A percentile compares a stretch with the other conserved stretches of the same genome.
Evolutionary conservation across 2,797 vertebrate genomes (phyloP).

Genomic region (Erethizon dorsatum): DNA sequence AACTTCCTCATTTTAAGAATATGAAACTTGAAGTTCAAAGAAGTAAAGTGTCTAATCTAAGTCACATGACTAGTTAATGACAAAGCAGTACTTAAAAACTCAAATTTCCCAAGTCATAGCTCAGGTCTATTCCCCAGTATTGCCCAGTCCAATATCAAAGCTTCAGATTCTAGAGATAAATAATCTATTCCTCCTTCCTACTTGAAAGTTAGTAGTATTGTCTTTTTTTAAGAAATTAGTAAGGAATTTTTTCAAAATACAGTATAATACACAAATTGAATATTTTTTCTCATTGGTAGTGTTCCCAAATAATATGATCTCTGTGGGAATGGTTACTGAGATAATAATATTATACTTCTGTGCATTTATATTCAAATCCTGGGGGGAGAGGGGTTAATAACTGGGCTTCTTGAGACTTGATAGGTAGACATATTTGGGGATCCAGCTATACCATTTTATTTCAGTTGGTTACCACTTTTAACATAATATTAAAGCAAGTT

Average conservation of each 20-base stretch:
- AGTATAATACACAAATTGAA: conserved; percentile 36
- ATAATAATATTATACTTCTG: conserved; percentile 52
- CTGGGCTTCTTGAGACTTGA: conserved; percentile 45
- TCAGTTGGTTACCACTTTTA: not conserved
- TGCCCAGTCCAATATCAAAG: conserved; percentile 18
- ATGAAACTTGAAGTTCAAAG: conserved; percentile 54
- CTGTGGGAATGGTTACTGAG: conserved; percentile 46
- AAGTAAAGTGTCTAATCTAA: conserved; percentile 32
- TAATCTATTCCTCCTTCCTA: not conserved
- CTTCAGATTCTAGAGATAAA: conserved; percentile 36
- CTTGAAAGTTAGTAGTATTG: not conserved
- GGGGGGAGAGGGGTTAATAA: not conserved
- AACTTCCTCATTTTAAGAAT: conserved; percentile 67
- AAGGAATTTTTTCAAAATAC: not conserved
- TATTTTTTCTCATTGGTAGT: conserved; percentile 46
- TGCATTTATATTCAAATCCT: conserved; percentile 65
- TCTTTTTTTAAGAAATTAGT: conserved; percentile 10
- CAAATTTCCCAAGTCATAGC: not conserved
- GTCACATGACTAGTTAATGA: conserved; percentile 3
- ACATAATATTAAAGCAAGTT: conserved; percentile 24
- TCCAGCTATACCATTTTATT: not conserved
- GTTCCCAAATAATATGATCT: conserved; percentile 49
- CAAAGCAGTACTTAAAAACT: conserved; percentile 47
- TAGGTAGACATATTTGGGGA: conserved; percentile 34
- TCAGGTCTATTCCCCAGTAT: not conserved